Base-by-base conservation (phyloP, 2,113 vertebrate genomes). In the Struthidea cinerea region DNA sequence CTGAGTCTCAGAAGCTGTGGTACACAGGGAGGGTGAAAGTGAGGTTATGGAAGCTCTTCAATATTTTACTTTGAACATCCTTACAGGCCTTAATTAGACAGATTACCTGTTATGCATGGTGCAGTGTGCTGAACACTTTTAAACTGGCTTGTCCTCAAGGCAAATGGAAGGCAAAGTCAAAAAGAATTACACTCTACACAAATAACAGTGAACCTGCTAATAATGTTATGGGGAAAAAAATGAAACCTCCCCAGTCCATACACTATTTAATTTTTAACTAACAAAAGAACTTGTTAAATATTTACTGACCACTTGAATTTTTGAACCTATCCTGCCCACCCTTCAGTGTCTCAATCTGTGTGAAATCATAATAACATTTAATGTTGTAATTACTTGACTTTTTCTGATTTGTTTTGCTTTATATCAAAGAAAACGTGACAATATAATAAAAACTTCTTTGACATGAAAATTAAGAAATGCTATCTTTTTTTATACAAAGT, bases 71-170 rank as follows among this genome's bases (percentile, higher is more conserved):
- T 96, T 98, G 98, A 98, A 98, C 98, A 98, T 98, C 98, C 98
- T 98, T 98, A 98, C 96, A 98, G 98, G 97, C 98, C 98, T 98
- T 99, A 99, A 99, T 99, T 99, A 99, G 99, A 98, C 98, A 99
- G 98, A 99, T 99, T 99, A 99, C 99, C 99, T 99, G 99, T 98
- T 99, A 99, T 98, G 98, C 98, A 98, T 98, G 98, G 98, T 98
- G 95, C 97, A 97, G 96, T 98, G 98, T 98, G 97, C 98, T 97
- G 98, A 98, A 98, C 97, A 98, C 96, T 98, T 99, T 99, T 98
- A 98, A 98, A 98, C 98, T 83, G 96, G 97, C 98, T 98, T 98
- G 97, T 99, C 99, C 99, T 99, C 97, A 77, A 98, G 99, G 99
- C 99, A 99, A 99, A 99, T 98, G 98, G 98, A 98, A 98, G 96